These are phyloP conservation scores for Lithobates sylvaticus DNA, from an alignment of 2,797 vertebrate species.

Conservation along the genomic window DNA sequence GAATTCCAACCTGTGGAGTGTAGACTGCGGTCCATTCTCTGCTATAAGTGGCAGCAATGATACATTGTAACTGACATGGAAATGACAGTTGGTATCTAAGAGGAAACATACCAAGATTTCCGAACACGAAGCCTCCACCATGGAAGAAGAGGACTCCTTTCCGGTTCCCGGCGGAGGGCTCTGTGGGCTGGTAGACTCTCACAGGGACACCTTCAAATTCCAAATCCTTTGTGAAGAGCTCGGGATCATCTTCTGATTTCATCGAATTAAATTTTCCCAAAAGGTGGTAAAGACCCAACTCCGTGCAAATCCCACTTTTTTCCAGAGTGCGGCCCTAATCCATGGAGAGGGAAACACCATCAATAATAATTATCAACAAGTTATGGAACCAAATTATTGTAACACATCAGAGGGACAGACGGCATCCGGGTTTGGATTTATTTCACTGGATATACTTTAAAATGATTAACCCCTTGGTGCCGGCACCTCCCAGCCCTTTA, in stretches of 20 bases:
- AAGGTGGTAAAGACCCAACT: slow-evolving; percentile 75
- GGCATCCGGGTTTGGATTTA: too few species aligned
- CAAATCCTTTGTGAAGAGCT: slow-evolving; percentile 78
- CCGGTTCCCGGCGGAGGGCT: slow-evolving; percentile 67
- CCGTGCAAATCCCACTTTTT: slow-evolving; percentile 79
- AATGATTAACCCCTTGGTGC: too few species aligned
- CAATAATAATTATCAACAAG: too few species aligned
- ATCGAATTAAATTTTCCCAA: slow-evolving; percentile 51
- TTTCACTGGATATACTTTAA: too few species aligned
- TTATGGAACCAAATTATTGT: too few species aligned
- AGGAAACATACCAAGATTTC: slow-evolving; percentile 75
- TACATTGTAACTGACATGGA: too few species aligned
- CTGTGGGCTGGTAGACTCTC: slow-evolving; percentile 81
- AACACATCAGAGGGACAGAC: too few species aligned
- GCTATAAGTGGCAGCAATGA: too few species aligned
- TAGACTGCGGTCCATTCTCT: too few species aligned
- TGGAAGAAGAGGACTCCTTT: slow-evolving; percentile 85
- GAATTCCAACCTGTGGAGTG: too few species aligned
- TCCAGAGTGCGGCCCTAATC: slow-evolving; percentile 81
- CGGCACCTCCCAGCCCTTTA: too few species aligned
- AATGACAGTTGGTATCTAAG: too few species aligned
- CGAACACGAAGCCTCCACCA: slow-evolving; percentile 80
- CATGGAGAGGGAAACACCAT: background rate
- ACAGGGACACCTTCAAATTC: slow-evolving; percentile 80
- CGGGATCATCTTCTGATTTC: slow-evolving; percentile 63